Conservation (phyloP, 2,888 invertebrate genomes). For the Cephus rjabovi region DNA sequence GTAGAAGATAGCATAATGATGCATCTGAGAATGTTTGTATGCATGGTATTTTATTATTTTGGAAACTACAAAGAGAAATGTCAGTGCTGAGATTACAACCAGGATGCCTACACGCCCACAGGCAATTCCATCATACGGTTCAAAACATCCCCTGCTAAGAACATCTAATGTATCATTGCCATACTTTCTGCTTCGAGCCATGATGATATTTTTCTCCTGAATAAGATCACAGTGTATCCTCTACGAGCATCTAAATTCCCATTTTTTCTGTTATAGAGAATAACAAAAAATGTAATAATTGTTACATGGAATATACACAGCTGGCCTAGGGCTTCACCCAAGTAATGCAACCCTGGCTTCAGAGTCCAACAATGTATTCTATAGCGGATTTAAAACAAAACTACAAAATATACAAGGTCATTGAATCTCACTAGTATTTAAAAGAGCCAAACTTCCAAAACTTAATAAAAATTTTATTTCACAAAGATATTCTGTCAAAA, state of each 20-base stretch:
- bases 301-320: neutral
- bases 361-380: neutral
- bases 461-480: no score
- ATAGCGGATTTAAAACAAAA: neutral
- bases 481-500: neutral
- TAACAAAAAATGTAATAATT: neutral
- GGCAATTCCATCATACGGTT: constrained; percentile 64
- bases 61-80: constrained; percentile 55
- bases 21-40: constrained; percentile 66
- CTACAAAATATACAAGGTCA: neutral
- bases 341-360: neutral
- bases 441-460: neutral
- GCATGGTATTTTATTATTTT: constrained; percentile 67
- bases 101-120: constrained; percentile 67
- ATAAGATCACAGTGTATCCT: neutral
- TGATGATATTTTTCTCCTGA: constrained; percentile 13
- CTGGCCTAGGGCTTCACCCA: neutral
- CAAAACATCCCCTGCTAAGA: constrained; percentile 65
- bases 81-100: constrained; percentile 63
- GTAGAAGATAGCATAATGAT: constrained; percentile 69
- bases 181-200: constrained; percentile 52
- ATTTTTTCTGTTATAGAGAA: neutral
- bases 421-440: neutral
- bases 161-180: constrained; percentile 65
- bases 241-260: neutral